A percentile compares a stretch with the other conserved stretches of the same genome.
phyloP scores from a whole-genome alignment of 2,888 invertebrate species.

The Sycophila texana region DNA sequence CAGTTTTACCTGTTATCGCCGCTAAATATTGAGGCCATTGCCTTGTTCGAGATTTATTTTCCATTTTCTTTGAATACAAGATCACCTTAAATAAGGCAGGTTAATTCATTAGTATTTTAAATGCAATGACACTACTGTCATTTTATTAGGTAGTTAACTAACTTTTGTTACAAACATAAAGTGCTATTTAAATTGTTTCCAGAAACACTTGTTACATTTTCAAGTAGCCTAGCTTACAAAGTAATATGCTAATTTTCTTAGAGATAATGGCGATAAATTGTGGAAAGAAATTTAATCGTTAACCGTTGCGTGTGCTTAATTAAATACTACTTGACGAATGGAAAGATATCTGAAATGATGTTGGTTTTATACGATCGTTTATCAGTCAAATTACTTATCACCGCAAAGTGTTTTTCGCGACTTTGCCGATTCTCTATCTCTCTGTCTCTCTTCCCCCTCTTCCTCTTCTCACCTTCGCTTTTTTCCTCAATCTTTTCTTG shows the following conservation, averaged over 20 bases:
- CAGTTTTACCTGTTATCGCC: conserved; percentile 69
- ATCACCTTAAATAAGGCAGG: no score
- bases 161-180: no score
- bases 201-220: no score
- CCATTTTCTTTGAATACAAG: neutral
- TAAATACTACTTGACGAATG: conserved; percentile 26
- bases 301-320: neutral
- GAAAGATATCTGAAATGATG: conserved; percentile 57
- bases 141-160: no score
- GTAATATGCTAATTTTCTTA: no score
- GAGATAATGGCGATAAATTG: no score
- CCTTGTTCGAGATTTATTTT: conserved; percentile 56
- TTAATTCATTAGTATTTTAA: no score
- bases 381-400: conserved; percentile 65
- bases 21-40: conserved; percentile 73
- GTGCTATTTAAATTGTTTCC: no score
- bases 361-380: conserved; percentile 67
- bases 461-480: neutral
- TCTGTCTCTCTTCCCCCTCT: neutral
- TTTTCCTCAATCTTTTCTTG: neutral
- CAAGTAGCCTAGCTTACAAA: no score
- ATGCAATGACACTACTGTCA: no score
- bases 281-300: no score
- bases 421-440: conserved; percentile 13
- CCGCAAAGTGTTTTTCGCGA: conserved; percentile 51